Evolutionary conservation across 2,797 vertebrate genomes (phyloP).

Genomic region (Thaleichthys pacificus): DNA sequence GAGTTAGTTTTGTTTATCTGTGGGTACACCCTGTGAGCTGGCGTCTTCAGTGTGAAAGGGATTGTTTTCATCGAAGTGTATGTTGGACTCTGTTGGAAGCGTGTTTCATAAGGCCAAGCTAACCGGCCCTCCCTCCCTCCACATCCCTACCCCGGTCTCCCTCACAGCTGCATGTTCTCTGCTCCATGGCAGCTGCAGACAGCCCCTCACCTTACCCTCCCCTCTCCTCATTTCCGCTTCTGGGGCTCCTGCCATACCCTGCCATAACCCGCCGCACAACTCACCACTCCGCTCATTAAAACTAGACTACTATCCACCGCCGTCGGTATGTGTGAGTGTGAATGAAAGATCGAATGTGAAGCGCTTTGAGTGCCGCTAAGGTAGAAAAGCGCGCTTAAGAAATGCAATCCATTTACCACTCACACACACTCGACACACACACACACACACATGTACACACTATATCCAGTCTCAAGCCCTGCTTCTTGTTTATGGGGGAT

Average conservation of each 20-base stretch:
- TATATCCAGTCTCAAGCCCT: too few species aligned
- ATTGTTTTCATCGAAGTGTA: not conserved
- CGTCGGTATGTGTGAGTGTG: too few species aligned
- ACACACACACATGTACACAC: too few species aligned
- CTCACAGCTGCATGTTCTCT: not conserved
- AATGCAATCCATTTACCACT: too few species aligned
- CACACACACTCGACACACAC: too few species aligned
- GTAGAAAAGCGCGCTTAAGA: too few species aligned
- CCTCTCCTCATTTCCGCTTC: not conserved
- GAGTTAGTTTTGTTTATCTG: conserved; percentile 15
- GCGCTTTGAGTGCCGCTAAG: too few species aligned
- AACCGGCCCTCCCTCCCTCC: not conserved
- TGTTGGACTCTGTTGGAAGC: not conserved
- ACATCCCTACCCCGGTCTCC: not conserved
- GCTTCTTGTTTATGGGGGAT: not conserved
- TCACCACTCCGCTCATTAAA: too few species aligned
- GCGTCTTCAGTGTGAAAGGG: not conserved
- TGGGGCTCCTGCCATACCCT: conserved; percentile 5
- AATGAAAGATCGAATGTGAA: too few species aligned
- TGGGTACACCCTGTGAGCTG: not conserved
- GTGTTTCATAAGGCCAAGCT: too few species aligned
- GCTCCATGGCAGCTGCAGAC: too few species aligned
- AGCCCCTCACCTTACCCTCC: conserved; percentile 12
- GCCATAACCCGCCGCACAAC: not conserved
- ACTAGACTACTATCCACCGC: too few species aligned